Conservation (phyloP, 2,113 vertebrate genomes). For the Sciurus niger region DNA sequence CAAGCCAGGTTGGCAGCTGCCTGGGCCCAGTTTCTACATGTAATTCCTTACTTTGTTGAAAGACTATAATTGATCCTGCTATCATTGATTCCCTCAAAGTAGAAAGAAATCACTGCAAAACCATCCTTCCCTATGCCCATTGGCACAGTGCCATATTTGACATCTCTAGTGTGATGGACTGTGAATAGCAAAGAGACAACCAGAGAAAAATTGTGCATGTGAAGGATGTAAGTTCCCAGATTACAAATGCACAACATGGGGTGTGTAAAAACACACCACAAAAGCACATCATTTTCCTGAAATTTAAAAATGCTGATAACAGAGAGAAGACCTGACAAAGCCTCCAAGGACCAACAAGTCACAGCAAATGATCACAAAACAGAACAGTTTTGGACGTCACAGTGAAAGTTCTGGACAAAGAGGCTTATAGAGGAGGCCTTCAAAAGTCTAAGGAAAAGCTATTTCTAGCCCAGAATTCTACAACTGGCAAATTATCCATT, state of each 20-base stretch:
- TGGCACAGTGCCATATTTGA: rapidly evolving
- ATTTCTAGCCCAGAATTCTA: neutral
- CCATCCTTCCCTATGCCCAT: neutral
- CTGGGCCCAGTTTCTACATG: neutral
- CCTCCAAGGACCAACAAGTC: neutral
- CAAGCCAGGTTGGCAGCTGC: neutral
- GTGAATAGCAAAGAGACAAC: neutral
- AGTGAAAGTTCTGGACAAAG: neutral
- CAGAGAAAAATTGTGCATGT: neutral
- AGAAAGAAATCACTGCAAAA: neutral
- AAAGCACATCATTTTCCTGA: neutral
- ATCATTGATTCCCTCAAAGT: neutral
- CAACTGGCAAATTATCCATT: neutral
- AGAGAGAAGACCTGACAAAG: neutral
- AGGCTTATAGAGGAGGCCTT: neutral
- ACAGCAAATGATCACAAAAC: neutral
- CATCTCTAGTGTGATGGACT: neutral
- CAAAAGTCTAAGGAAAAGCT: neutral
- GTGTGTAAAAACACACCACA: neutral
- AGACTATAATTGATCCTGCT: neutral
- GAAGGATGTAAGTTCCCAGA: neutral
- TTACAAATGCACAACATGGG: neutral
- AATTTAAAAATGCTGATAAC: neutral
- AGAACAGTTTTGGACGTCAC: constrained; percentile 39
- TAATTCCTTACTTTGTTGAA: neutral